Evolutionary conservation across 2,797 vertebrate species (phyloP), one percentile per base, ranked within the genome.

Genomic region (Hydrocynus forskahlii): DNA sequence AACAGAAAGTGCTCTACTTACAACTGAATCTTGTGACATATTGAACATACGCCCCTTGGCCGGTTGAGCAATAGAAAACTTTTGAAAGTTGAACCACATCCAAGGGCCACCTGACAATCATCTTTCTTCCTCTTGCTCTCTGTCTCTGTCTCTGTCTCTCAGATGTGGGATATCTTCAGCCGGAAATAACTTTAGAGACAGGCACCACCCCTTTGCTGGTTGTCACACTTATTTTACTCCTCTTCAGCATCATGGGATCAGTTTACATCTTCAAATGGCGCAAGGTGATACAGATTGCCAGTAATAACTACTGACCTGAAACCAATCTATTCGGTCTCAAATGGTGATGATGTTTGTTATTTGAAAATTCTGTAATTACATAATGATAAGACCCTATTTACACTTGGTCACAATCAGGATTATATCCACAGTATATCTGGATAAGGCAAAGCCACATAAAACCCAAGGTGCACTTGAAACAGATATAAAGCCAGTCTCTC

Each of bases 211-310:
- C 43, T 5, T 25, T 91, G 40, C 55, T 73, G 40, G 0, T 45
- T 25, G 3, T 92, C 29, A 86, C 69, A 0, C 19, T 9, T 4
- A 5, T 90, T 70, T 87, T 95, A 73, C 82, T 95, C 69, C 43
- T 93, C 50, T 91, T 93, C 87, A 92, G 89, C 48, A 69, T 92
- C 75, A 43, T 76, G 0, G 91, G 90, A 23, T 92, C 94, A 0
- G 35, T 91, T 29, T 90, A 85, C 82, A 79, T 93, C 82, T 89
- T 91, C 81, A 94, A 85, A 90, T 90, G 85, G 88, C 40, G 86
- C 87, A 86, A 86, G 92, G 94, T 94, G 89, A 93, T 90, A 21
- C 9, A 35, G 23, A 50, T 23, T 23, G 4, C 29, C 17, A 60
- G 17, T 67, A 55, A 43, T 23, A 13, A 69, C 67, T 25, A 70